Conservation (phyloP, 2,888 invertebrate genomes). For the Ectemnius continuus region DNA sequence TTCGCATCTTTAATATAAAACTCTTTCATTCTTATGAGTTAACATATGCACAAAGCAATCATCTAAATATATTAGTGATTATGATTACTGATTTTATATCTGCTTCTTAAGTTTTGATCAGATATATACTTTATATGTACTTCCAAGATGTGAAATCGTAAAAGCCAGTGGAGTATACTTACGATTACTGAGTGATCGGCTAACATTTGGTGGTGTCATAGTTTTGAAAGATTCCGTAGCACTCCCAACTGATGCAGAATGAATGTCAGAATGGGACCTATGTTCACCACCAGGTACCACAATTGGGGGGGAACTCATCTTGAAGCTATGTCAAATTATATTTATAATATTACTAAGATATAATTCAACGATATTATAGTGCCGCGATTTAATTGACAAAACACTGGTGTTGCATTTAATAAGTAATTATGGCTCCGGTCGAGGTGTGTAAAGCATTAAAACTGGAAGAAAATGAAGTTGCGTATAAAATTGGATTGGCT, state of each 20-base stretch:
- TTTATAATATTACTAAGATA: not conserved
- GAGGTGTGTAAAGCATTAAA: no score
- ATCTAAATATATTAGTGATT: not conserved
- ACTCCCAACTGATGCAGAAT: slow-evolving; percentile 68
- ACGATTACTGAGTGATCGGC: slow-evolving; percentile 73
- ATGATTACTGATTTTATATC: not conserved
- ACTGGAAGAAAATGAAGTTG: no score
- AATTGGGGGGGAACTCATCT: slow-evolving; percentile 76
- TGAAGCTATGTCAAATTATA: slow-evolving; percentile 23
- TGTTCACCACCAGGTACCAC: slow-evolving; percentile 73
- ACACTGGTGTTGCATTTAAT: not conserved
- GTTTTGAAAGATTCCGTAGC: slow-evolving; percentile 67
- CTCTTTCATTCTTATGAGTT: not conserved
- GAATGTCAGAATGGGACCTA: slow-evolving; percentile 64
- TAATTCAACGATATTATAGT: not conserved
- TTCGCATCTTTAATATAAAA: not conserved
- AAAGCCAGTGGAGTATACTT: slow-evolving; percentile 53
- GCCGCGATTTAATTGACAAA: not conserved
- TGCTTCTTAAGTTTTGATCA: slow-evolving; percentile 2
- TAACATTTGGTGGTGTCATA: slow-evolving; percentile 71
- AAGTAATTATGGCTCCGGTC: not conserved
- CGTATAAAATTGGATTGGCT: no score
- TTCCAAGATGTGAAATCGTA: not conserved
- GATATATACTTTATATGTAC: slow-evolving; percentile 6
- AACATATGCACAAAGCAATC: not conserved